Evolutionary conservation across 2,797 vertebrate species (phyloP).

Genomic region (Crax fasciolata): DNA sequence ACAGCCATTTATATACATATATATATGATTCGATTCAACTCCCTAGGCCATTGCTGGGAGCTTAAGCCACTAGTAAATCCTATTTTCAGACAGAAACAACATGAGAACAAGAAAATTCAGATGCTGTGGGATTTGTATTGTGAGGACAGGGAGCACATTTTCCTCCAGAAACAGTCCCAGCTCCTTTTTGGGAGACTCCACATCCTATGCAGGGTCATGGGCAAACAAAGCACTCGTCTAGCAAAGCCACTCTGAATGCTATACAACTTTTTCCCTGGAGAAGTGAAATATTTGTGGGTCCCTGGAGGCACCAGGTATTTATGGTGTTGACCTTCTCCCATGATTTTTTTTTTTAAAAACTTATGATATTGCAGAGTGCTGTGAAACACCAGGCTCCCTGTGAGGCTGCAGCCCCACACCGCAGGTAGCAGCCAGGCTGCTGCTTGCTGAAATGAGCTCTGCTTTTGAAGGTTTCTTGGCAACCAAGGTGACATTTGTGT

Average conservation of each 20-base stretch:
- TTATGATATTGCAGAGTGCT: background rate
- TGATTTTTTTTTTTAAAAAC: background rate
- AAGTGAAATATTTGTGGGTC: background rate
- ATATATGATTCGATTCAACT: background rate
- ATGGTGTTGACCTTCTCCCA: background rate
- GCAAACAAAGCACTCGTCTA: background rate
- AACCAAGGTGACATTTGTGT: background rate
- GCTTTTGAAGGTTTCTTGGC: background rate
- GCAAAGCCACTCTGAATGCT: background rate
- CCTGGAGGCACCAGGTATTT: background rate
- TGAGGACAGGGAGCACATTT: rapidly evolving
- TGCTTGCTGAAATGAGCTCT: background rate
- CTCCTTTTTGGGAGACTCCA: background rate
- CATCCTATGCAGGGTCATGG: rapidly evolving
- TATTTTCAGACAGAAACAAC: background rate
- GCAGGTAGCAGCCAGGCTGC: background rate
- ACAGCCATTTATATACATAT: background rate
- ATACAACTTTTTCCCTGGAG: background rate
- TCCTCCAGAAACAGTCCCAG: background rate
- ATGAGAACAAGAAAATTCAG: background rate
- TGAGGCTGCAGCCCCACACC: background rate
- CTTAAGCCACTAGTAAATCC: constrained; percentile 19
- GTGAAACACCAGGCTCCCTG: background rate
- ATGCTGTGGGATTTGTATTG: background rate
- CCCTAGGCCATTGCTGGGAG: background rate